phyloP scores from a whole-genome alignment of 2,113 vertebrate genomes.

The Podarcis raffonei region DNA sequence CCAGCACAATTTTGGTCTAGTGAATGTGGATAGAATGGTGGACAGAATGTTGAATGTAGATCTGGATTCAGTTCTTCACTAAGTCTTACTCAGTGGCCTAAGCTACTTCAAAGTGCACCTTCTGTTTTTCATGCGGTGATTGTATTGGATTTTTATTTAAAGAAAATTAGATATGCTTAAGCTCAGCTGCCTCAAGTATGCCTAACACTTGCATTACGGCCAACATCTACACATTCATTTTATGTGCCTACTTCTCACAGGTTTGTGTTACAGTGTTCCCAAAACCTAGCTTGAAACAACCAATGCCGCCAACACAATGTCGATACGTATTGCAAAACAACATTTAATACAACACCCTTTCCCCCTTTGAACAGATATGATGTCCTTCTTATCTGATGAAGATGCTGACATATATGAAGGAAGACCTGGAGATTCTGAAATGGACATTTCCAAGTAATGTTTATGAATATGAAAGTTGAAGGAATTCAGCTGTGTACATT shows the following conservation, averaged over 20 bases:
- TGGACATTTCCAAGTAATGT: neutral
- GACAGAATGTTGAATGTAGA: neutral
- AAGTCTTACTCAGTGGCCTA: neutral
- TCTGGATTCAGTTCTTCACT: neutral
- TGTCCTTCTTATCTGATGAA: neutral
- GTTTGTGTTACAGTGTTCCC: neutral
- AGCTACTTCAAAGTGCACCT: too few relatives aligned
- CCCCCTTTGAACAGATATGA: neutral
- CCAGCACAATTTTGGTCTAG: neutral
- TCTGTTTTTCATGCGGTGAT: too few relatives aligned
- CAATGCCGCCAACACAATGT: neutral
- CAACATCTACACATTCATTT: neutral
- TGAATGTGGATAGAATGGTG: neutral
- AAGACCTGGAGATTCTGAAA: neutral
- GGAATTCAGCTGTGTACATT: neutral
- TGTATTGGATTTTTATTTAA: too few relatives aligned
- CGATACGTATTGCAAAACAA: neutral
- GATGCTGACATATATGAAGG: conserved; percentile 13
- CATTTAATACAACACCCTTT: neutral
- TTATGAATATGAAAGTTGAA: neutral
- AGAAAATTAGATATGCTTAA: neutral
- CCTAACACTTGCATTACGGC: neutral
- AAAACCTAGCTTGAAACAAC: neutral
- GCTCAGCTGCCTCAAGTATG: too few relatives aligned
- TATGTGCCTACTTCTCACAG: neutral